Evolutionary conservation across 2,888 invertebrate genomes (phyloP).

Genomic region (Lepidocyrtinus sp.): DNA sequence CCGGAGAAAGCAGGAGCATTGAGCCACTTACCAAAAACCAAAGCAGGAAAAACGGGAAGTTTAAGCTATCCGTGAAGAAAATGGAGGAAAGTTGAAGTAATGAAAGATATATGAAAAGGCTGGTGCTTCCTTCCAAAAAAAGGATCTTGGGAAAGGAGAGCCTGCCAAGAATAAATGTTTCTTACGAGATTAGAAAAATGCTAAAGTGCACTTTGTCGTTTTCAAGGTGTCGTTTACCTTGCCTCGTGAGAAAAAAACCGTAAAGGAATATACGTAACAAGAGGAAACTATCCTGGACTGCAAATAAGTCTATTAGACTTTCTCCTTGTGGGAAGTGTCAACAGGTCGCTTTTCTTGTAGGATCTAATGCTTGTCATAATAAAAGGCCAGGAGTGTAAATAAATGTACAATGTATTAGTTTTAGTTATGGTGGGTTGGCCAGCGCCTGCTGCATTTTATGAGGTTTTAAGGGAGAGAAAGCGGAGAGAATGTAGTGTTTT

Average conservation of each 20-base stretch:
- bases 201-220: not conserved
- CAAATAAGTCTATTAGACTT: too few relatives aligned
- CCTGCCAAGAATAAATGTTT: conserved; percentile 1
- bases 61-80: not conserved
- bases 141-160: not conserved
- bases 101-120: too few relatives aligned
- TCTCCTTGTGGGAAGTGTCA: too few relatives aligned
- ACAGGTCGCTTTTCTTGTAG: conserved; percentile 12
- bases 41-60: conserved; percentile 10
- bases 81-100: not conserved
- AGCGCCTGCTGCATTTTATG: not conserved
- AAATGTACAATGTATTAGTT: conserved; percentile 13
- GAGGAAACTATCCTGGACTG: too few relatives aligned
- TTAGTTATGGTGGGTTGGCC: not conserved
- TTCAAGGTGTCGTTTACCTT: conserved; percentile 21
- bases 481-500: not conserved
- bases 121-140: conserved; percentile 1
- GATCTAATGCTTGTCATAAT: conserved; percentile 6
- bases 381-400: conserved; percentile 5
- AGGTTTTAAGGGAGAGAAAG: not conserved
- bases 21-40: conserved; percentile 20
- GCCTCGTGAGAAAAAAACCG: too few relatives aligned
- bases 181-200: not conserved
- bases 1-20: not conserved
- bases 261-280: too few relatives aligned